Base-by-base conservation (phyloP, 2,888 invertebrate species). In the Teleiodes luculella region DNA sequence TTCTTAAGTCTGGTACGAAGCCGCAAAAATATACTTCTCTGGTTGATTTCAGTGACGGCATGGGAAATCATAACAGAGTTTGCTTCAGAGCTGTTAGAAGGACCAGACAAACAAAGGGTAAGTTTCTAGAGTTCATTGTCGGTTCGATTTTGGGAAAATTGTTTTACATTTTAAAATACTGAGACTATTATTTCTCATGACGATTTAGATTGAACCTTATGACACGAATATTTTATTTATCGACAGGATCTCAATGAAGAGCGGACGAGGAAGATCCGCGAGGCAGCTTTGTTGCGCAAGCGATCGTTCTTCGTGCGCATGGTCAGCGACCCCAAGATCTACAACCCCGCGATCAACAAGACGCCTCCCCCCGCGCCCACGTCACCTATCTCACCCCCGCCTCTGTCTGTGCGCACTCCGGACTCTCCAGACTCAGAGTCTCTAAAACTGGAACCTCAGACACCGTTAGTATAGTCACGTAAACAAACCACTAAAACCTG, bases 311-410 rank as follows among this genome's bases (percentile, higher is more conserved):
- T 98, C 86, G 98, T 98, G 55, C 95, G 98, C 49, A 98, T 98
- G 98, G 98, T 97, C 60, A 96, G 96, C 80, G 98, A 98, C 91
- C 98, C 98, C 1, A 98, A 98, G 85, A 95, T 98, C 71, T 97
- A 97, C 91, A 97, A 97, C 87, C 97, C 97, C 31, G 95, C 96
- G 57, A 97, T 97, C 72, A 94, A 94, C 76, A 94, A 94, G 83
- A 92, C 94, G 0, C 91, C 94, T 48, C 92, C 94, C 48, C 92
- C 93, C 2, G 83, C 85, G 28, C 85, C 92, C 54, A 84, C 91
- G 20, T 90, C 91, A 43, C 89, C 91, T 0, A 82, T 83, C 43
- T 90, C 91, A 11, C 90, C 91, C 8, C 84, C 83, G 1, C 77
- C 80, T 48, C 82, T 83, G 0, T 82, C 81, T 16, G 68, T 61